A percentile compares a stretch with the other conserved stretches of the same genome.
These are phyloP conservation scores for Alethe diademata DNA, from an alignment of 2,113 vertebrate species.

Conservation along the genomic window DNA sequence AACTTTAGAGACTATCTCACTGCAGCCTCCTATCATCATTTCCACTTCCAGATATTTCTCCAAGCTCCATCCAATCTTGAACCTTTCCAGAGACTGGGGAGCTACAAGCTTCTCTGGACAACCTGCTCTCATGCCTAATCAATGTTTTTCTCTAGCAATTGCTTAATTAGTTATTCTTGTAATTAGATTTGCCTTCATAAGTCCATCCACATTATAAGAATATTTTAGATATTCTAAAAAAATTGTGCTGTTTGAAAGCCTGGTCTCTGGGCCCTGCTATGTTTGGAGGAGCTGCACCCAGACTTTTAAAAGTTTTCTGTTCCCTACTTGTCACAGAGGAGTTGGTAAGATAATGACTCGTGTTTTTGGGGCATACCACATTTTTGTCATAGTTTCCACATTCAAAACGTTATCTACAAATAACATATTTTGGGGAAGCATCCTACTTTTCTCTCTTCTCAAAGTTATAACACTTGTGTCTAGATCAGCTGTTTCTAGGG, in stretches of 20 bases:
- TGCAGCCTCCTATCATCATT: not conserved
- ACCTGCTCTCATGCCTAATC: rapidly evolving
- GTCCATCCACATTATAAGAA: not conserved
- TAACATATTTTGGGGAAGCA: not conserved
- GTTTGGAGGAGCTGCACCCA: not conserved
- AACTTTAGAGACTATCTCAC: not conserved
- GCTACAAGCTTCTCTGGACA: not conserved
- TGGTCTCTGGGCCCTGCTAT: rapidly evolving
- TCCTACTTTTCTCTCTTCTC: not conserved
- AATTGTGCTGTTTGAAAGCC: rapidly evolving
- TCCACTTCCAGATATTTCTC: not conserved
- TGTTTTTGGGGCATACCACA: rapidly evolving
- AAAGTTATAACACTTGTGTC: not conserved
- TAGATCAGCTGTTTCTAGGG: not conserved
- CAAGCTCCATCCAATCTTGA: not conserved
- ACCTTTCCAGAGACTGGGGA: not conserved
- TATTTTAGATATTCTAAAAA: not conserved
- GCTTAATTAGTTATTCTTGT: not conserved
- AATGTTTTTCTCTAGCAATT: not conserved
- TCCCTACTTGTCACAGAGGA: not conserved
- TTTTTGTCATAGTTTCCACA: not conserved
- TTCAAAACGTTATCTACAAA: not conserved
- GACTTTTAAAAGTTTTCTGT: not conserved
- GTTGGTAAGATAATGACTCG: rapidly evolving
- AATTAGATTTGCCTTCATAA: not conserved